A percentile compares a stretch with the other conserved stretches of the same genome.
Conservation (phyloP, 2,888 invertebrate species). For the Plagodis dolabraria region DNA sequence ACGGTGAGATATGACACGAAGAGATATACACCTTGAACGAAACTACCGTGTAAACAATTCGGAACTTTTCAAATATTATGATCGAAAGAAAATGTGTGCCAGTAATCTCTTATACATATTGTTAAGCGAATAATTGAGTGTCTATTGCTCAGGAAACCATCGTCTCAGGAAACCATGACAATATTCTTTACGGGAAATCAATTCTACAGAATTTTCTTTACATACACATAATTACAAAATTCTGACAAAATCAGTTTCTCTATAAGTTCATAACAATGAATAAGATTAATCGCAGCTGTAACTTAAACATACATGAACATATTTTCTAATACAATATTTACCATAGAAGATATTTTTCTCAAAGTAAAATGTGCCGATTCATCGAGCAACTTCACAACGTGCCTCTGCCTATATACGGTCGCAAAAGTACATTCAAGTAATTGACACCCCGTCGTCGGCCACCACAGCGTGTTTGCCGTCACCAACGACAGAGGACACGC, state of each 20-base stretch:
- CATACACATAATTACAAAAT: too few species aligned
- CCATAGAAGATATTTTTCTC: too few species aligned
- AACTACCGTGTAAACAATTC: conserved; percentile 28
- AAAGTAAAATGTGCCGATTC: too few species aligned
- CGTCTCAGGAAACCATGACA: conserved; percentile 11
- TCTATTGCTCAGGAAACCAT: conserved; percentile 20
- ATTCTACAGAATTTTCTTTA: too few species aligned
- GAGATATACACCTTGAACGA: conserved; percentile 16
- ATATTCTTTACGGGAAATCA: not conserved
- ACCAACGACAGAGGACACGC: conserved; percentile 28
- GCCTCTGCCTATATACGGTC: conserved; percentile 14
- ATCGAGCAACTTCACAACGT: conserved; percentile 4
- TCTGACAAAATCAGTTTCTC: too few species aligned
- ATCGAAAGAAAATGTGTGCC: conserved; percentile 28
- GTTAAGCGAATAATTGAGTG: conserved; percentile 20
- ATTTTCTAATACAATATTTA: too few species aligned
- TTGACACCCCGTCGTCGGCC: conserved; percentile 24
- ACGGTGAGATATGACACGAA: conserved; percentile 25
- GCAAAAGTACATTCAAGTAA: conserved; percentile 30
- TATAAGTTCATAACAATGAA: too few species aligned
- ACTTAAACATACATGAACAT: too few species aligned
- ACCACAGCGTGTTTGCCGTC: conserved; percentile 26
- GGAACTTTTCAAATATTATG: conserved; percentile 25
- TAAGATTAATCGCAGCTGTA: too few species aligned
- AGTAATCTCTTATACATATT: conserved; percentile 24